Evolutionary conservation across 2,113 vertebrate species (phyloP), one percentile per base, ranked within the genome.

Genomic region (Nothobranchius furzeri): DNA sequence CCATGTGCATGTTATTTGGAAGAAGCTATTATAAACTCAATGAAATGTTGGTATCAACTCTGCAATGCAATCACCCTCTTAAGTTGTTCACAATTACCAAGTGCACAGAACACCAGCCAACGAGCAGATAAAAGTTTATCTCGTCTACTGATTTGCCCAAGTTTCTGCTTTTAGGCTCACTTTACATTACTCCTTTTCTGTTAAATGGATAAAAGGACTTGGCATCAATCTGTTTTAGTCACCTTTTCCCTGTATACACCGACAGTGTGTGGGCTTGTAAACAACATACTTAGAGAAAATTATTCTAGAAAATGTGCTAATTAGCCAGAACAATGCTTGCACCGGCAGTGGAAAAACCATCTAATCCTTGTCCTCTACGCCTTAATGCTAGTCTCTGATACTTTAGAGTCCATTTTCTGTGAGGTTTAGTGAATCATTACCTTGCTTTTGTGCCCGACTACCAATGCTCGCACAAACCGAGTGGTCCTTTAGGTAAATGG

Each of bases 261-360:
- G 70, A 78, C 70, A 24, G 0, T 71, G 71, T 70, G 52, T 73
- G 70, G 64, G 20, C 83, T 79, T 75, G 77, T 83, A 83, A 87
- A 83, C 81, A 84, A 74, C 68, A 67, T 73, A 68, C 62, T 70
- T 69, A 67, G 70, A 77, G 59, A 36, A 82, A 84, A 87, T 75
- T 59, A 78, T 59, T 40, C 69, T 20, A 54, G 58, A 70, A 85
- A 78, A 83, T 68, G 60, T 68, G 64, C 58, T 86, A 79, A 89
- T 87, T 89, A 86, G 42, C 52, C n/a, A 51, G 47, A 75, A 73
- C 75, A 81, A 69, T 77, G 71, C 54, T 75, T 66, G 25, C 60
- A 55, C 54, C 75, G 72, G 60, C 45, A 67, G 49, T 37, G 50
- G 60, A 57, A 30, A 76, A 84, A 62, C 50, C 42, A 70, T 78